Conservation (phyloP, 2,113 vertebrate genomes). For the Geococcyx californianus region DNA sequence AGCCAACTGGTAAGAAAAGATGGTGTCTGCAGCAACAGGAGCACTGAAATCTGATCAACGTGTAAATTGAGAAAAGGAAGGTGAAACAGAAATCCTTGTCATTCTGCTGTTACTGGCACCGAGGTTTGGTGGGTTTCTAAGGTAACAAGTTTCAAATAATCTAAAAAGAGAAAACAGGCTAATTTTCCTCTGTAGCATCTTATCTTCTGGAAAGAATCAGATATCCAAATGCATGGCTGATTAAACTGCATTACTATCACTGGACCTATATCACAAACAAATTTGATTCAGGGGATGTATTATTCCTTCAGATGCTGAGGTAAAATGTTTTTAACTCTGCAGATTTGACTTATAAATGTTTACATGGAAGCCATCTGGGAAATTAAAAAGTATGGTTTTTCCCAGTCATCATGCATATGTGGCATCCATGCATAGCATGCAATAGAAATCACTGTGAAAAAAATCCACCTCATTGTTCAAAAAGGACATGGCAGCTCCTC, state of each 20-base stretch:
- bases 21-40: background rate
- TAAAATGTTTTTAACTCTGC: constrained; percentile 8
- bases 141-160: background rate
- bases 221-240: background rate
- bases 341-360: background rate
- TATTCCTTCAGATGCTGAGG: background rate
- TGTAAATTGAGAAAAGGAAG: background rate
- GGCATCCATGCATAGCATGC: background rate
- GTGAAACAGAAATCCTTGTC: background rate
- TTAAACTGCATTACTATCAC: constrained; percentile 7
- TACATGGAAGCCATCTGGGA: background rate
- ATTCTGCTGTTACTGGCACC: background rate
- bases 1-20: background rate
- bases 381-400: background rate
- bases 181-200: background rate
- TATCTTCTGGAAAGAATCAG: constrained; percentile 20
- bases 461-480: background rate
- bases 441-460: constrained; percentile 9
- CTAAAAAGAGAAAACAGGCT: background rate
- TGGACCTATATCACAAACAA: constrained; percentile 5
- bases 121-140: background rate
- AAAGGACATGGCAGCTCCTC: background rate
- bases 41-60: background rate
- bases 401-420: background rate
- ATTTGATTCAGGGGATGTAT: background rate